These are phyloP conservation scores for Charanyca ferruginea DNA, from an alignment of 2,888 invertebrate genomes.

Conservation along the genomic window DNA sequence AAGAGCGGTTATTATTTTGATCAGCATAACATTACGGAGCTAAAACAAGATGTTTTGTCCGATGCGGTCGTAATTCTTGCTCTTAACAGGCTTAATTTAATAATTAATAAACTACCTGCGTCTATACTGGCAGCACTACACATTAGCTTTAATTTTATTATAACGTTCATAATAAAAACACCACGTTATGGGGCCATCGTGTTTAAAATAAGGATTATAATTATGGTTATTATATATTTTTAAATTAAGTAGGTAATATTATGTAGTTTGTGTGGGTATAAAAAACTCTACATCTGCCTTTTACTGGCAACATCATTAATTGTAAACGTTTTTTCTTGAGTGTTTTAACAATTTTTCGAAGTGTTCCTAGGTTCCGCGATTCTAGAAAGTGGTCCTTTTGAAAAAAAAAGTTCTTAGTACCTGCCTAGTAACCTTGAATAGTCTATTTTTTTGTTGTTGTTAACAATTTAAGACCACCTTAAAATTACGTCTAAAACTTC, in stretches of 20 bases:
- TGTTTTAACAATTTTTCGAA: neutral
- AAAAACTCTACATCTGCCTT: slow-evolving; percentile 41
- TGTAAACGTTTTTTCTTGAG: neutral
- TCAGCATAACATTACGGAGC: slow-evolving; percentile 43
- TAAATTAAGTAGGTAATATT: slow-evolving; percentile 46
- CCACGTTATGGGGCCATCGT: slow-evolving; percentile 44
- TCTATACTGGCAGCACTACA: slow-evolving; percentile 30
- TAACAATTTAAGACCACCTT: too few species aligned
- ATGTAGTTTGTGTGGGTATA: slow-evolving; percentile 34
- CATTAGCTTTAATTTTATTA: slow-evolving; percentile 60
- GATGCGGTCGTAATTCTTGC: slow-evolving; percentile 51
- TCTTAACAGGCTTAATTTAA: slow-evolving; percentile 52
- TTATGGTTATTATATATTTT: slow-evolving; percentile 54
- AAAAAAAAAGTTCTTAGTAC: neutral
- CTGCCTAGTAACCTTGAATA: neutral
- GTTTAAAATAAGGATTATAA: slow-evolving; percentile 48
- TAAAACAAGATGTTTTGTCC: slow-evolving; percentile 50
- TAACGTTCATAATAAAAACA: slow-evolving; percentile 55
- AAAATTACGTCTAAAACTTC: neutral
- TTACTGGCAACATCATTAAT: slow-evolving; percentile 15
- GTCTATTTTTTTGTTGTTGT: neutral
- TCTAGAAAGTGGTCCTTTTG: neutral
- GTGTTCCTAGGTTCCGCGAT: neutral
- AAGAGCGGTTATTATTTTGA: slow-evolving; percentile 34
- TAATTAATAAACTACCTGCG: slow-evolving; percentile 58